Evolutionary conservation across 2,888 invertebrate genomes (phyloP).

Genomic region (Mycalesis mineus): DNA sequence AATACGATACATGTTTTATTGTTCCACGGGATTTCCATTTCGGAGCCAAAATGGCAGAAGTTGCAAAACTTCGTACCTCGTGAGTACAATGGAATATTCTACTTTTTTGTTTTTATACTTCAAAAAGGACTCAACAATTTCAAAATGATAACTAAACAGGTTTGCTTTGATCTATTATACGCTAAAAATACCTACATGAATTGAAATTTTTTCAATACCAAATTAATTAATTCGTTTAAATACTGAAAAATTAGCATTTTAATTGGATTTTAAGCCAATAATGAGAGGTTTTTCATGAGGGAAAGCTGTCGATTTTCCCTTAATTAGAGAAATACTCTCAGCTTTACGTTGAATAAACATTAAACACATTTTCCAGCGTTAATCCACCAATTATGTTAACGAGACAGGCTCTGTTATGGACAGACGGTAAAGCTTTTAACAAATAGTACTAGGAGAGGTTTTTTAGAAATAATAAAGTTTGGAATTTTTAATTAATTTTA

Average conservation of each 20-base stretch:
- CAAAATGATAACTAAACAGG: too few relatives aligned
- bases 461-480: not conserved
- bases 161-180: too few relatives aligned
- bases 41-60: not conserved
- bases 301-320: not conserved
- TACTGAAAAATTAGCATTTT: not conserved
- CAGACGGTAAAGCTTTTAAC: slow-evolving; percentile 6
- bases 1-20: slow-evolving; percentile 1
- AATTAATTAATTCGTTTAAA: not conserved
- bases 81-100: not conserved
- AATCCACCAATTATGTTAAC: slow-evolving; percentile 7
- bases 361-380: slow-evolving; percentile 3
- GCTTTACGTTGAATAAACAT: not conserved
- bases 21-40: not conserved
- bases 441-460: not conserved
- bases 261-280: not conserved
- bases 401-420: not conserved
- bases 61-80: not conserved
- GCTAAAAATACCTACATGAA: too few relatives aligned
- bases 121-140: too few relatives aligned
- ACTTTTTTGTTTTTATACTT: not conserved
- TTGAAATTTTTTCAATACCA: too few relatives aligned
- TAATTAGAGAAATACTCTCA: not conserved
- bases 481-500: not conserved
- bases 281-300: not conserved